Percentiles rank a stretch among this genome's conserved stretches.
phyloP scores from a whole-genome alignment of 2,797 vertebrate species.

The Diglossa cyanea region DNA sequence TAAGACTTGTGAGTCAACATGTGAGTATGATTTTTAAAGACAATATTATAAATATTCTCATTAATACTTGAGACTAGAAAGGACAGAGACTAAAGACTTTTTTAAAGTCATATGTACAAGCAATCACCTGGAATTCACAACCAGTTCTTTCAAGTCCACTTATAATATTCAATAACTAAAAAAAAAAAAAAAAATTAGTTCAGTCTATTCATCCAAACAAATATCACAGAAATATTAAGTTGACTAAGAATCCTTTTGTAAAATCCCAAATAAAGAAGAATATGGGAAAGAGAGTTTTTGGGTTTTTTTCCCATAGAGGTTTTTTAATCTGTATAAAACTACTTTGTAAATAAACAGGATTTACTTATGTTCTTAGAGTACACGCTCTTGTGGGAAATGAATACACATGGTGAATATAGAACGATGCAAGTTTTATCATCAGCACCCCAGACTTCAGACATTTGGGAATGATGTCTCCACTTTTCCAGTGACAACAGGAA shows the following conservation, averaged over 20 bases:
- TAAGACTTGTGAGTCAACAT: background rate
- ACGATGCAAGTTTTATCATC: background rate
- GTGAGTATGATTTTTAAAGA: background rate
- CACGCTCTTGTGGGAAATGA: background rate
- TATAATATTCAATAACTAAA: background rate
- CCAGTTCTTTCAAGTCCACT: background rate
- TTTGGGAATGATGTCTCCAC: background rate
- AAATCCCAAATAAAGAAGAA: background rate
- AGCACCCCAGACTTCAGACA: background rate
- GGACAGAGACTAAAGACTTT: background rate
- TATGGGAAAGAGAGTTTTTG: background rate
- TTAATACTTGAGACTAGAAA: background rate
- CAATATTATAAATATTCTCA: background rate
- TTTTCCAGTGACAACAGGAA: background rate
- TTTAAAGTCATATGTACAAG: background rate
- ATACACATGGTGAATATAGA: fast-evolving
- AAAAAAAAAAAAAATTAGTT: background rate
- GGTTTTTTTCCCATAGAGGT: fast-evolving
- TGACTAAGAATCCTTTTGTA: background rate
- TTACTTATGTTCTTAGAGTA: background rate
- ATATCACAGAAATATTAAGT: background rate
- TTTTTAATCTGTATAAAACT: background rate
- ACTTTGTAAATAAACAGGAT: background rate
- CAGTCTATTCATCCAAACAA: background rate
- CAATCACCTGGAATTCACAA: background rate